A percentile compares a stretch with the other conserved stretches of the same genome.
phyloP scores from a whole-genome alignment of 1,140 invertebrate genomes.

The Bombyx mori region ASM3026992v2 NC_085129.1:18301001-18301500 shows the following conservation, averaged over 20 bases:
- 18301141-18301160: slow-evolving; percentile 78
- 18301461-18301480: slow-evolving; percentile 1
- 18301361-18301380: slow-evolving; percentile 17
- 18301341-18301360: slow-evolving; percentile 21
- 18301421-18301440: slow-evolving; percentile 26
- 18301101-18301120: slow-evolving; percentile 79
- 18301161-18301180: slow-evolving; percentile 78
- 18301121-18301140: slow-evolving; percentile 75
- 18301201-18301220: slow-evolving; percentile 78
- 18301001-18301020: slow-evolving; percentile 88
- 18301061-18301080: slow-evolving; percentile 82
- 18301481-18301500: slow-evolving; percentile 14
- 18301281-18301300: slow-evolving; percentile 57
- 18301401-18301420: slow-evolving; percentile 51
- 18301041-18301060: slow-evolving; percentile 88
- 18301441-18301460: slow-evolving; percentile 15
- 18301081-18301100: slow-evolving; percentile 90
- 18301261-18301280: slow-evolving; percentile 57
- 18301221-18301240: slow-evolving; percentile 87
- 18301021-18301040: slow-evolving; percentile 88
- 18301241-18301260: slow-evolving; percentile 76
- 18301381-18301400: slow-evolving; percentile 37
- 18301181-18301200: slow-evolving; percentile 82
- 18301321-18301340: slow-evolving; percentile 47
- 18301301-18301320: slow-evolving; percentile 59